phyloP scores from a whole-genome alignment of 1,140 invertebrate species.

The Drosophila oshimai region DNA sequence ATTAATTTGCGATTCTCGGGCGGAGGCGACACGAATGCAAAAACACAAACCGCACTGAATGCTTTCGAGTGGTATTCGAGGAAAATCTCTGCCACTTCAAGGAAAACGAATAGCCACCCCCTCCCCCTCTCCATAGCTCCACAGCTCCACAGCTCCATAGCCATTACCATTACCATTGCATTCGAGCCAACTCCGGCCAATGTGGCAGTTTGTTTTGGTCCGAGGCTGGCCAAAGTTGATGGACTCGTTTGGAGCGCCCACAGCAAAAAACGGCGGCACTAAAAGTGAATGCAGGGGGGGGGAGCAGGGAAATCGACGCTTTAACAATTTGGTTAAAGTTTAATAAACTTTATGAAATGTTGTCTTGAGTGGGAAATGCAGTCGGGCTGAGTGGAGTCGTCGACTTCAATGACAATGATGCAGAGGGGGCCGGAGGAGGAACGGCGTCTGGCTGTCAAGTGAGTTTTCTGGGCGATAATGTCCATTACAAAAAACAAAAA shows the following conservation, averaged over 20 bases:
- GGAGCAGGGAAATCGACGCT: conserved; percentile 42
- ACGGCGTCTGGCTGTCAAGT: conserved; percentile 22
- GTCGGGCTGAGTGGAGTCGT: conserved; percentile 38
- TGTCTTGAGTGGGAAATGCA: conserved; percentile 78
- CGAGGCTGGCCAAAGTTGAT: conserved; percentile 64
- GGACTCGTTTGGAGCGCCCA: conserved; percentile 70
- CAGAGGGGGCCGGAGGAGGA: background rate
- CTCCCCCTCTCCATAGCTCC: too few species aligned
- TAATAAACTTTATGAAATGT: conserved; percentile 81
- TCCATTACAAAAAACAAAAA: conserved; percentile 10
- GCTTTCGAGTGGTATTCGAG: conserved; percentile 29
- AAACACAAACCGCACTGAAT: conserved; percentile 3
- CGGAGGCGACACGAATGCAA: background rate
- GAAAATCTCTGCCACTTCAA: conserved; percentile 41
- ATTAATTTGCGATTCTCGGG: conserved; percentile 48
- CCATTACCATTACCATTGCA: conserved; percentile 38
- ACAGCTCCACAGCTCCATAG: too few species aligned
- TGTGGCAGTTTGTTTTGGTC: conserved; percentile 66
- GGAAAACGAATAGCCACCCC: conserved; percentile 9
- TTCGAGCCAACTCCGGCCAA: conserved; percentile 33
- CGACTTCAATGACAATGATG: conserved; percentile 58
- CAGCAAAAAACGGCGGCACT: conserved; percentile 29
- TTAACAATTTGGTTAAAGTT: conserved; percentile 80
- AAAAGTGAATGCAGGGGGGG: conserved; percentile 62
- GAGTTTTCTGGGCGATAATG: conserved; percentile 52